These are phyloP conservation scores for Scaptodrosophila latifasciaeformis DNA, from an alignment of 2,888 invertebrate species.

Conservation along the genomic window DNA sequence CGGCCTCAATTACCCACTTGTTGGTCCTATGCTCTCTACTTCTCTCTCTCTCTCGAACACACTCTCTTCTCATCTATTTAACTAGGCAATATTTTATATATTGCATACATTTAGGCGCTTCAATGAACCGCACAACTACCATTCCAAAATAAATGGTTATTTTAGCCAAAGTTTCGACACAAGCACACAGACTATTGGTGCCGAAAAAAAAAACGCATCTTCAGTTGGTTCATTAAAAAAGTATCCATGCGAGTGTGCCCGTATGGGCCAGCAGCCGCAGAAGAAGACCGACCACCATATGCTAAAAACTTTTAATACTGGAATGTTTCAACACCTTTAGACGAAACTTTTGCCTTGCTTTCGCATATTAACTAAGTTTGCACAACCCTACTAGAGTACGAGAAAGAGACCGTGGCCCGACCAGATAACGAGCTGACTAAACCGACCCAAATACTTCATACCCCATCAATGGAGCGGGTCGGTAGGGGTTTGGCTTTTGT, in stretches of 20 bases:
- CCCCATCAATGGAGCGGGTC: not conserved
- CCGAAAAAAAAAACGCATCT: not conserved
- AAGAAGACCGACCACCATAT: constrained; percentile 13
- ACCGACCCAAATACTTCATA: not conserved
- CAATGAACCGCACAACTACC: not conserved
- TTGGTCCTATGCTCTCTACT: too few relatives aligned
- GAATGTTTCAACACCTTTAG: constrained; percentile 31
- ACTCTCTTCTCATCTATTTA: too few relatives aligned
- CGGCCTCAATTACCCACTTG: too few relatives aligned
- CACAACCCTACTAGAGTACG: too few relatives aligned
- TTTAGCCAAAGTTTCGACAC: too few relatives aligned
- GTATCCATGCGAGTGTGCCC: not conserved
- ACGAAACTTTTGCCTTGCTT: constrained; percentile 20
- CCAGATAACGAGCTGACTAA: not conserved
- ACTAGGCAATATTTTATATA: too few relatives aligned
- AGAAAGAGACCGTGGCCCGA: not conserved
- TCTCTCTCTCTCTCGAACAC: too few relatives aligned
- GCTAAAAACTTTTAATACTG: constrained; percentile 42
- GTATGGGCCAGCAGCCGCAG: too few relatives aligned
- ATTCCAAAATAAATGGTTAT: too few relatives aligned
- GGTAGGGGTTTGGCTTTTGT: constrained; percentile 32
- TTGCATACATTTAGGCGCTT: not conserved
- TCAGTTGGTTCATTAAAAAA: constrained; percentile 7
- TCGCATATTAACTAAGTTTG: constrained; percentile 3
- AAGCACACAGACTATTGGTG: too few relatives aligned